Evolutionary conservation across 2,797 vertebrate species (phyloP).

Genomic region (Fundulus diaphanus): DNA sequence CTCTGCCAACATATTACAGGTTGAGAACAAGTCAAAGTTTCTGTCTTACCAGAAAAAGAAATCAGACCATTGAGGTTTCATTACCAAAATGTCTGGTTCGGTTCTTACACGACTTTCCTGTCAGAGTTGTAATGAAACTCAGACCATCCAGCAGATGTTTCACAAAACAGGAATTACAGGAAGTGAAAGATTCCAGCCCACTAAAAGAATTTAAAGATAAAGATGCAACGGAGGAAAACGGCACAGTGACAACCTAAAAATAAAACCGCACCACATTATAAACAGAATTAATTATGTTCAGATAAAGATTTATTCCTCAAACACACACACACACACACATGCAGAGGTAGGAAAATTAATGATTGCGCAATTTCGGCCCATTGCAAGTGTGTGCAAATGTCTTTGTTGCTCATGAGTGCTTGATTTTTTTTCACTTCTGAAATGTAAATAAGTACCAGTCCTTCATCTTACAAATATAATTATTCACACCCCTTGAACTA

Average conservation of each 20-base stretch:
- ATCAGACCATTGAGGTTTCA: neutral
- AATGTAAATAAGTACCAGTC: neutral
- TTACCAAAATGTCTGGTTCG: neutral
- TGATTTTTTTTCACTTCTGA: neutral
- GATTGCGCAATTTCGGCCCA: too few relatives aligned
- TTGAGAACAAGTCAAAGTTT: neutral
- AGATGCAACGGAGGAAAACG: neutral
- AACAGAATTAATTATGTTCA: neutral
- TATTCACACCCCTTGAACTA: neutral
- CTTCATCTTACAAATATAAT: neutral
- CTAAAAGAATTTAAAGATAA: conserved; percentile 7
- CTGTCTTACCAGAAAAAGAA: neutral
- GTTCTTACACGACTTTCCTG: neutral
- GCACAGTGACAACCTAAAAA: neutral
- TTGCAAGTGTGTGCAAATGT: neutral
- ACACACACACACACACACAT: neutral
- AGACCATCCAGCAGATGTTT: conserved; percentile 20
- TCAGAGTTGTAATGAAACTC: conserved; percentile 1
- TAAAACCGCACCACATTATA: neutral
- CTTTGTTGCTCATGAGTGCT: neutral
- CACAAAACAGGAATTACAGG: conserved; percentile 24
- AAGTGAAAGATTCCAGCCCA: conserved; percentile 3
- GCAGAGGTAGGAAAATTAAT: neutral
- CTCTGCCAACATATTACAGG: neutral
- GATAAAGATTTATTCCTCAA: neutral